phyloP scores from a whole-genome alignment of 2,888 invertebrate species.

The Amphipoea oculea region DNA sequence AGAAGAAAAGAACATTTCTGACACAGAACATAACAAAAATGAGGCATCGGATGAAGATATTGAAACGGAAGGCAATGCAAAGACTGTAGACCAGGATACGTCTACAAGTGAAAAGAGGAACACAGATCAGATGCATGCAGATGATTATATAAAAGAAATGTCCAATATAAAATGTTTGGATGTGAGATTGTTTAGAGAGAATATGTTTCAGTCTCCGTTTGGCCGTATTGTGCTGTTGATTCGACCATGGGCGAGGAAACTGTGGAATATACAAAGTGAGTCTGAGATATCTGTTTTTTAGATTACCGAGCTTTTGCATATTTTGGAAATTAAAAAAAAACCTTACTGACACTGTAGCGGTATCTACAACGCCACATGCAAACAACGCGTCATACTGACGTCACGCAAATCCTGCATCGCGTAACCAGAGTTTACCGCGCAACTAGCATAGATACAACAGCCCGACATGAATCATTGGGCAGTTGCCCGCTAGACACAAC shows the following conservation, averaged over 20 bases:
- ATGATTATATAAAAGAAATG: slow-evolving; percentile 79
- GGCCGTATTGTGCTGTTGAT: slow-evolving; percentile 82
- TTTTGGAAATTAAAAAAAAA: not conserved
- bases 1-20: slow-evolving; percentile 38
- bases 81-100: not conserved
- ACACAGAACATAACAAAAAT: slow-evolving; percentile 34
- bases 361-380: too few species aligned
- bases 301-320: not conserved
- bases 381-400: too few species aligned
- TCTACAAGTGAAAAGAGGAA: slow-evolving; percentile 46
- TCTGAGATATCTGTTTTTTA: not conserved
- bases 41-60: slow-evolving; percentile 35
- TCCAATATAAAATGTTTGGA: slow-evolving; percentile 75
- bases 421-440: too few species aligned
- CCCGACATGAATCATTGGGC: too few species aligned
- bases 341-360: too few species aligned
- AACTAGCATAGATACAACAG: too few species aligned
- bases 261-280: slow-evolving; percentile 83
- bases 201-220: slow-evolving; percentile 80
- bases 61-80: slow-evolving; percentile 7
- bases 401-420: too few species aligned
- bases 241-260: slow-evolving; percentile 81
- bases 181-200: slow-evolving; percentile 73
- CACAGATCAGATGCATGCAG: slow-evolving; percentile 48
- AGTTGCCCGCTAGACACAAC: too few species aligned